A percentile compares a stretch with the other conserved stretches of the same genome.
phyloP scores from a whole-genome alignment of 2,888 invertebrate species.

The Ophion slaviceki region DNA sequence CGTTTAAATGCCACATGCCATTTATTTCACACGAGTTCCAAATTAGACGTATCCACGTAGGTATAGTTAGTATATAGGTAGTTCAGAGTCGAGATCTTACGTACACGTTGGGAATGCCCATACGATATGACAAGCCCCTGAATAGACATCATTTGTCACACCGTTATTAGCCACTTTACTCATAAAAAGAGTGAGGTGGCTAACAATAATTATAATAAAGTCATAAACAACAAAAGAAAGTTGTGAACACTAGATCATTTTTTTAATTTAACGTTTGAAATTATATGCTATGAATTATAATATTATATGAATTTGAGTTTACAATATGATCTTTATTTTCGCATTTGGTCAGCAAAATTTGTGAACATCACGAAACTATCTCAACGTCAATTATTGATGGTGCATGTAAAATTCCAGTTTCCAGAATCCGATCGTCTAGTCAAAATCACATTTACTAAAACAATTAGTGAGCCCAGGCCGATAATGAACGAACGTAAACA shows the following conservation, averaged over 20 bases:
- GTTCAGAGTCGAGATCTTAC: conserved; percentile 14
- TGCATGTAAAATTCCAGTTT: too few species aligned
- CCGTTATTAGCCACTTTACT: conserved; percentile 5
- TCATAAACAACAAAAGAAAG: not conserved
- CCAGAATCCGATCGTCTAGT: too few species aligned
- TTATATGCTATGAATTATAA: too few species aligned
- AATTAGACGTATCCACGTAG: conserved; percentile 31
- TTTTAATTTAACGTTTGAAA: not conserved
- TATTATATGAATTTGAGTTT: too few species aligned
- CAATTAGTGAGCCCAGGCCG: too few species aligned
- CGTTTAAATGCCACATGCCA: conserved; percentile 80
- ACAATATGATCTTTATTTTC: too few species aligned
- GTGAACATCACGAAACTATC: too few species aligned
- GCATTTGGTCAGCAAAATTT: too few species aligned
- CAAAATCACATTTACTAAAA: too few species aligned
- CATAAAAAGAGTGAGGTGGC: not conserved
- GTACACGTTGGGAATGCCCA: conserved; percentile 26
- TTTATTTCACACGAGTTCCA: conserved; percentile 80
- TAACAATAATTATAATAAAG: not conserved
- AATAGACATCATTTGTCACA: conserved; percentile 6
- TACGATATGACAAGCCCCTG: not conserved
- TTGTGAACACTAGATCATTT: not conserved
- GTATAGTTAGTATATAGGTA: conserved; percentile 9
- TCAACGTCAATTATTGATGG: too few species aligned
- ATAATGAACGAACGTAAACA: too few species aligned